Percentiles rank a stretch among this genome's conserved stretches.
phyloP scores from a whole-genome alignment of 2,888 invertebrate species.

The Ormyrus rosae region DNA sequence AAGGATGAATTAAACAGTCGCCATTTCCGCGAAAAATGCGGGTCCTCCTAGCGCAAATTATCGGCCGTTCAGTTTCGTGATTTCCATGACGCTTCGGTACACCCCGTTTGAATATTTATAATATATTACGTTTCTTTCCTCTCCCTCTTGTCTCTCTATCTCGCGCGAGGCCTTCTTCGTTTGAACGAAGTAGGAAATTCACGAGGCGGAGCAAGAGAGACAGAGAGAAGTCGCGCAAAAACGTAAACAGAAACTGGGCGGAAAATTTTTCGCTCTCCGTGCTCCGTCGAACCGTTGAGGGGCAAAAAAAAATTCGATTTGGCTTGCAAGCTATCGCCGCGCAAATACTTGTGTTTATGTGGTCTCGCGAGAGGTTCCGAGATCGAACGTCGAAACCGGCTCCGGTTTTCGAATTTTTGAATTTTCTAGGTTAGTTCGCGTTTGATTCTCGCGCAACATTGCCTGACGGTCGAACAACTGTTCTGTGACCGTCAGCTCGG shows the following conservation, averaged over 20 bases:
- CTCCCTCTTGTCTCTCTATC: background rate
- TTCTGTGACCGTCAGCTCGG: no score
- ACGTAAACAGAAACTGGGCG: conserved; percentile 1
- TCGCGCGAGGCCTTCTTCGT: background rate
- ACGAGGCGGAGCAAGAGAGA: background rate
- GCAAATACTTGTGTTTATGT: background rate
- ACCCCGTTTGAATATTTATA: background rate
- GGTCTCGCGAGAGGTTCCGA: background rate
- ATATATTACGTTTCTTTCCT: background rate
- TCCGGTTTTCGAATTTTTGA: conserved; percentile 44
- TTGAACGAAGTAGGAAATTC: background rate
- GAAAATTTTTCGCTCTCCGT: conserved; percentile 37
- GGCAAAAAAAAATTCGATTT: conserved; percentile 43
- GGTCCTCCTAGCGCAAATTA: background rate
- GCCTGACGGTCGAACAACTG: no score
- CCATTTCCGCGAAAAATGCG: conserved; percentile 26
- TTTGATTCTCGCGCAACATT: no score
- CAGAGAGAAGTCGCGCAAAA: background rate
- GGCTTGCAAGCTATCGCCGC: background rate
- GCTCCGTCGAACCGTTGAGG: conserved; percentile 10
- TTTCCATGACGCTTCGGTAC: conserved; percentile 12
- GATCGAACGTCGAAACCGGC: conserved; percentile 19
- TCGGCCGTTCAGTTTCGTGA: conserved; percentile 11
- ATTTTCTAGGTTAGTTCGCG: conserved; percentile 23
- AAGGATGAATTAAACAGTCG: conserved; percentile 32